Percentiles rank a stretch among this genome's conserved stretches.
Conservation (phyloP, 2,797 vertebrate genomes). For the Meriones psammophilus region DNA sequence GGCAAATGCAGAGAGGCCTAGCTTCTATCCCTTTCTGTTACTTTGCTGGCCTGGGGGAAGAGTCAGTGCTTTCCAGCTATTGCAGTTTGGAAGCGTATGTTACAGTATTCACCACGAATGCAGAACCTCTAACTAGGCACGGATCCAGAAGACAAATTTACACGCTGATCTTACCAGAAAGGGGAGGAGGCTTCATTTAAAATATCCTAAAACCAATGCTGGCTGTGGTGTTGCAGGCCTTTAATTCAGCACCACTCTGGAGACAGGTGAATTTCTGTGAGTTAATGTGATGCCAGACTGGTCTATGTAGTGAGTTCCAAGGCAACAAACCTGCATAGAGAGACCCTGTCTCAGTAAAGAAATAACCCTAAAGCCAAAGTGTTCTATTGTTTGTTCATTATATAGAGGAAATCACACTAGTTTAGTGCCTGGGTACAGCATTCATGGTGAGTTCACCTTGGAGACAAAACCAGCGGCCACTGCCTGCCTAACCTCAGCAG, state of each 20-base stretch:
- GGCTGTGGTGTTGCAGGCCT: background rate
- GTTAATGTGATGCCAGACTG: background rate
- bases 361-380: background rate
- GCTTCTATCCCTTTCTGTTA: background rate
- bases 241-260: background rate
- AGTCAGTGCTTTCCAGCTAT: background rate
- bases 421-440: background rate
- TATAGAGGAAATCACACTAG: background rate
- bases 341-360: background rate
- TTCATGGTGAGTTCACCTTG: background rate
- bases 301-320: background rate
- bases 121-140: background rate
- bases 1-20: background rate
- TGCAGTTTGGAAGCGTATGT: background rate
- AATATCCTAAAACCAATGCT: background rate
- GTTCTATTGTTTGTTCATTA: constrained; percentile 6
- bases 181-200: background rate
- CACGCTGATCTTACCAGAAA: background rate
- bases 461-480: background rate
- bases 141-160: constrained; percentile 27
- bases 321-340: background rate
- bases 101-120: background rate
- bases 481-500: background rate
- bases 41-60: background rate
- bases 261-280: background rate